These are phyloP conservation scores for Maniola jurtina DNA, from an alignment of 1,140 invertebrate species.

Conservation along the genomic window DNA sequence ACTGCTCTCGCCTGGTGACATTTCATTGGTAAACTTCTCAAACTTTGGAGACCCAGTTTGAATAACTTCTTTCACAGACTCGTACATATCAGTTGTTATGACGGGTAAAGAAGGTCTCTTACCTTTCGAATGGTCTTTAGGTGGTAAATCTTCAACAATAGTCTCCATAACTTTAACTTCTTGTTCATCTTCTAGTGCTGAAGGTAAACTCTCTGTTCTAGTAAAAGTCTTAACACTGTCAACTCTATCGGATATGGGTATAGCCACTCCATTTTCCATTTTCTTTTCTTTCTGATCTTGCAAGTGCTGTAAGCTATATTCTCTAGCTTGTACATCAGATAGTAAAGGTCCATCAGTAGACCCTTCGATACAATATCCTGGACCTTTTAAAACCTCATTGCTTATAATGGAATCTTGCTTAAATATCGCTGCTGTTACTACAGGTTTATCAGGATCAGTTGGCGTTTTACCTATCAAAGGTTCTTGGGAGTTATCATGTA, in stretches of 20 bases:
- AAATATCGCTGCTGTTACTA: conserved; percentile 83
- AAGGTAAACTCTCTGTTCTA: conserved; percentile 65
- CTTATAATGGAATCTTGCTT: conserved; percentile 81
- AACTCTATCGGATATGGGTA: conserved; percentile 58
- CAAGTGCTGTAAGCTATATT: conserved; percentile 70
- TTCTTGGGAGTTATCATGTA: conserved; percentile 69
- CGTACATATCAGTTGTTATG: conserved; percentile 69
- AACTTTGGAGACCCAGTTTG: conserved; percentile 69
- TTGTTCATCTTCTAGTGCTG: conserved; percentile 55
- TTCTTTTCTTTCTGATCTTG: conserved; percentile 69
- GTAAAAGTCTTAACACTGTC: conserved; percentile 58
- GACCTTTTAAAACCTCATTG: conserved; percentile 66
- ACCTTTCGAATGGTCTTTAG: conserved; percentile 55
- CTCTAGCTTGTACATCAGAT: conserved; percentile 74
- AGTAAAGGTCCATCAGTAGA: conserved; percentile 73
- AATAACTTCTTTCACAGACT: conserved; percentile 67
- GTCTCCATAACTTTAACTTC: conserved; percentile 54
- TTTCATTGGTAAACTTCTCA: conserved; percentile 70
- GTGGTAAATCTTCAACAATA: conserved; percentile 58
- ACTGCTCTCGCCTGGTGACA: conserved; percentile 58
- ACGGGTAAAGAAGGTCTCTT: conserved; percentile 69
- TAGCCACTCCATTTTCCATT: conserved; percentile 66
- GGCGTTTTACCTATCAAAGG: conserved; percentile 69
- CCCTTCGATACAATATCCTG: conserved; percentile 74
- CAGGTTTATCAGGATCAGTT: conserved; percentile 81